phyloP scores from a whole-genome alignment of 2,888 invertebrate genomes.

The Morpho helenor region DNA sequence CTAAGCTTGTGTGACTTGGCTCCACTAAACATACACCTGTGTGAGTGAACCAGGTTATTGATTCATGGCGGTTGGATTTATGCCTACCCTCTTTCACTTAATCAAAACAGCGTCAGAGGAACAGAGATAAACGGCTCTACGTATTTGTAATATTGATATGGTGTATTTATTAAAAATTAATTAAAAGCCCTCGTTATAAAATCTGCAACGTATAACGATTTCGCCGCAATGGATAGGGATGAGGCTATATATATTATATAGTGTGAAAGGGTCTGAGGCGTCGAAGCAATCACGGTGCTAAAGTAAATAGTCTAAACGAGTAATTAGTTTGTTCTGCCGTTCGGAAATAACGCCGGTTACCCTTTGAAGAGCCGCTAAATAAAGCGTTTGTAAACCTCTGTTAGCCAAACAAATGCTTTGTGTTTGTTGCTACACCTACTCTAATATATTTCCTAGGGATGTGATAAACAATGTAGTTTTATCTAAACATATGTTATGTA shows the following conservation, averaged over 20 bases:
- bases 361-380: slow-evolving; percentile 16
- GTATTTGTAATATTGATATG: slow-evolving; percentile 10
- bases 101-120: slow-evolving; percentile 60
- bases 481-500: no score
- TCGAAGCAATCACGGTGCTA: slow-evolving; percentile 57
- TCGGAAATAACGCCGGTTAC: slow-evolving; percentile 30
- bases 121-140: slow-evolving; percentile 47
- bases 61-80: slow-evolving; percentile 70
- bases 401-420: not conserved
- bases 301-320: slow-evolving; percentile 66
- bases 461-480: no score
- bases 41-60: slow-evolving; percentile 71
- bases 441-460: not conserved
- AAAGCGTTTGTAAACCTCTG: slow-evolving; percentile 1
- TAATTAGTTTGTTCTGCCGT: slow-evolving; percentile 68
- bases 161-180: slow-evolving; percentile 16
- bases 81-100: slow-evolving; percentile 70
- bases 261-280: slow-evolving; percentile 29
- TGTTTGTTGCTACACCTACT: not conserved
- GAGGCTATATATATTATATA: slow-evolving; percentile 8
- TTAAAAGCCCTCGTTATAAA: slow-evolving; percentile 9
- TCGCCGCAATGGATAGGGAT: not conserved
- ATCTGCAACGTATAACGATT: slow-evolving; percentile 1
- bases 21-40: slow-evolving; percentile 44
- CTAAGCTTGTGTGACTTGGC: slow-evolving; percentile 53